Percentiles rank a stretch among this genome's conserved stretches.
Evolutionary conservation across 1,140 invertebrate species (phyloP).

Genomic region (Drosophila bipectinata): DNA sequence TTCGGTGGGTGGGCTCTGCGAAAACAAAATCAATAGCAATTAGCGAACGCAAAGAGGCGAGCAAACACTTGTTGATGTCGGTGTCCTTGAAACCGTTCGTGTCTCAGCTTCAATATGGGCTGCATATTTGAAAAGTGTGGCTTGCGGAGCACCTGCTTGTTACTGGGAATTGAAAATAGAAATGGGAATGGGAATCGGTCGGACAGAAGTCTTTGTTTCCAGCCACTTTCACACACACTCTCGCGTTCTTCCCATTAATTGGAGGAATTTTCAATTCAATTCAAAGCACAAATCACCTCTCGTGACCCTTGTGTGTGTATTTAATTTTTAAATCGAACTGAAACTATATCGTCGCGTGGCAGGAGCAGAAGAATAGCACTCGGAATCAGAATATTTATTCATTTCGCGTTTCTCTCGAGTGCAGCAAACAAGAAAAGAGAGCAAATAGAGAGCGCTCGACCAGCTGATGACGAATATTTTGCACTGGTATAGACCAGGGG

Average conservation of each 20-base stretch:
- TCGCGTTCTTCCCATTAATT: conserved; percentile 22
- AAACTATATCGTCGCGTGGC: conserved; percentile 31
- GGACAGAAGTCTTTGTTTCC: conserved; percentile 17
- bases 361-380: conserved; percentile 20
- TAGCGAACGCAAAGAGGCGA: conserved; percentile 13
- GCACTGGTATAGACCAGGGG: conserved; percentile 31
- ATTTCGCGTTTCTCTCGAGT: conserved; percentile 15
- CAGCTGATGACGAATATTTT: conserved; percentile 80
- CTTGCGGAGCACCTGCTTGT: conserved; percentile 39
- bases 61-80: conserved; percentile 67
- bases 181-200: conserved; percentile 1
- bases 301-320: conserved; percentile 7
- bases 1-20: conserved; percentile 14
- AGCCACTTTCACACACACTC: conserved; percentile 3
- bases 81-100: conserved; percentile 48
- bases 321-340: conserved; percentile 14
- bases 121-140: conserved; percentile 62
- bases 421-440: conserved; percentile 45
- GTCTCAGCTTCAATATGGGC: conserved; percentile 15
- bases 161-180: neutral
- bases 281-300: conserved; percentile 1
- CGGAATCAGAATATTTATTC: conserved; percentile 22
- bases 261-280: conserved; percentile 23
- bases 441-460: conserved; percentile 32
- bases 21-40: conserved; percentile 69